A percentile compares a stretch with the other conserved stretches of the same genome.
Evolutionary conservation across 2,113 vertebrate species (phyloP).

Genomic region (Irena cyanogastra): DNA sequence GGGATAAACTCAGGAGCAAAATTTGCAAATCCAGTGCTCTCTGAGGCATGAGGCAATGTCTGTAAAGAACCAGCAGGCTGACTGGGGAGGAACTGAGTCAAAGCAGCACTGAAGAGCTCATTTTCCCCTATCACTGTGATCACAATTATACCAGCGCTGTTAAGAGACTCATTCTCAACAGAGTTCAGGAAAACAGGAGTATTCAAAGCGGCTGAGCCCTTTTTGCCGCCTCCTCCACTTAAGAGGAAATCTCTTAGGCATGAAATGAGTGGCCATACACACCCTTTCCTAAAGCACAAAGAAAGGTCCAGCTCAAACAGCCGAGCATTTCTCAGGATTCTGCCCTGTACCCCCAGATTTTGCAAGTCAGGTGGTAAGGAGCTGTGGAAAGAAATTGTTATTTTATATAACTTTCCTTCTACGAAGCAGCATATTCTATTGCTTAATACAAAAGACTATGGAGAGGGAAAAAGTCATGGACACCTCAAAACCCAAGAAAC

Average conservation of each 20-base stretch:
- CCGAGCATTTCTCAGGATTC: neutral
- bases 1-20: constrained; percentile 50
- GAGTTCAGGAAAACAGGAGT: constrained; percentile 13
- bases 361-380: neutral
- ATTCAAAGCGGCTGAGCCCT: neutral
- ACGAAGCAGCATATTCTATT: neutral
- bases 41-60: neutral
- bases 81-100: neutral
- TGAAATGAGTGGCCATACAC: neutral
- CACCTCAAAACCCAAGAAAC: neutral
- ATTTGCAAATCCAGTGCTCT: constrained; percentile 56
- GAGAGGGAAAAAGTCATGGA: neutral
- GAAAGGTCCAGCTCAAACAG: neutral
- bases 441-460: neutral
- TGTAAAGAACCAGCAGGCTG: neutral
- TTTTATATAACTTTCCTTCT: neutral
- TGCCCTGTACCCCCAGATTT: neutral
- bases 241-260: neutral
- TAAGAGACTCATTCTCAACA: constrained; percentile 10
- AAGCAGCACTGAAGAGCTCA: constrained; percentile 9
- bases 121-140: constrained; percentile 30
- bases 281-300: neutral
- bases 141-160: constrained; percentile 26
- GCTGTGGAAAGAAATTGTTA: neutral
- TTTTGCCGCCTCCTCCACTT: neutral